Evolutionary conservation across 2,888 invertebrate species (phyloP).

Genomic region (Poecilus cupreus): DNA sequence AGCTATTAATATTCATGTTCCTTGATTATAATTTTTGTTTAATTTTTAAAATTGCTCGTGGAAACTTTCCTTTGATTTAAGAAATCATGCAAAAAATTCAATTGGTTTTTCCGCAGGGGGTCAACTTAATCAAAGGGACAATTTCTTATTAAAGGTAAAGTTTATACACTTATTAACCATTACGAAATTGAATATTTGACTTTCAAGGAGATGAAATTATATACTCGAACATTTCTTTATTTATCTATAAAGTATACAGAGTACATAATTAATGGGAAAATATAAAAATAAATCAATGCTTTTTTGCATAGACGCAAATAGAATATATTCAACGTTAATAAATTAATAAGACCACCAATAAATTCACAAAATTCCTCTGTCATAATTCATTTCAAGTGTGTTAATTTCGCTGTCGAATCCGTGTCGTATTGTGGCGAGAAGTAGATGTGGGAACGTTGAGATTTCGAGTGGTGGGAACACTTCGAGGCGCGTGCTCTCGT

Average conservation of each 20-base stretch:
- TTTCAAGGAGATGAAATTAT: not conserved
- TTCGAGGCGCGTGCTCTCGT: not conserved
- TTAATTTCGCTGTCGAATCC: constrained; percentile 27
- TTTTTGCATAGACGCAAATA: too few species aligned
- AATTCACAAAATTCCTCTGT: not conserved
- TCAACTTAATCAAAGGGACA: constrained; percentile 49
- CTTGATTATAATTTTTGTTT: constrained; percentile 25
- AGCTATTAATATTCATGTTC: constrained; percentile 19
- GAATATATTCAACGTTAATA: not conserved
- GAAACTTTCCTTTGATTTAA: constrained; percentile 39
- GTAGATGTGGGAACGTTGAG: not conserved
- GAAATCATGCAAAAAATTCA: constrained; percentile 52
- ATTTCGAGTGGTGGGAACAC: not conserved
- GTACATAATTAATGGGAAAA: too few species aligned
- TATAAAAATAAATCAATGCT: too few species aligned
- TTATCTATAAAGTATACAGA: too few species aligned
- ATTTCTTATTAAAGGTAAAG: constrained; percentile 34
- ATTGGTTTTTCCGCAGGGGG: constrained; percentile 34
- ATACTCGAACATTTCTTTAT: not conserved
- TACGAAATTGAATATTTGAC: not conserved
- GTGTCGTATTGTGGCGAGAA: constrained; percentile 2
- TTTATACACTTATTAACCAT: constrained; percentile 13
- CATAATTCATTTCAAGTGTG: constrained; percentile 14
- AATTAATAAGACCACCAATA: not conserved
- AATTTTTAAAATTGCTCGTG: not conserved